phyloP scores from a whole-genome alignment of 2,797 vertebrate species.

The Staurois parvus region DNA sequence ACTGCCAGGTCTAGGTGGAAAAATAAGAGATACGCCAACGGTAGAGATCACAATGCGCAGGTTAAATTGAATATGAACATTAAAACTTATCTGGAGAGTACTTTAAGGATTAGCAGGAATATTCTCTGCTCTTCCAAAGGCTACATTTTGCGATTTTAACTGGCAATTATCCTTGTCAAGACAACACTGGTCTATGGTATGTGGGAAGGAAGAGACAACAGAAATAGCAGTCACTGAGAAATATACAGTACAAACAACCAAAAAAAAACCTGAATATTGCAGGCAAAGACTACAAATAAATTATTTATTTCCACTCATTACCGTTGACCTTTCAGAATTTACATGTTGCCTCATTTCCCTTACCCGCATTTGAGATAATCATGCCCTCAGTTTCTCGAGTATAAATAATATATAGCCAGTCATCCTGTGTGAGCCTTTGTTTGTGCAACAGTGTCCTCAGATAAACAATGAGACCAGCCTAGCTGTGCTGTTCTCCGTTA shows the following conservation, averaged over 20 bases:
- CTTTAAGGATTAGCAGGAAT: neutral
- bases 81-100: neutral
- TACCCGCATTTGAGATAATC: conserved; percentile 61
- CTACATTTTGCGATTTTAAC: conserved; percentile 1
- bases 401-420: conserved; percentile 62
- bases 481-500: conserved; percentile 24
- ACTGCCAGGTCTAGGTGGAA: neutral
- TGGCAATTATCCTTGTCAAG: conserved; percentile 41
- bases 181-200: conserved; percentile 12
- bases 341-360: conserved; percentile 63
- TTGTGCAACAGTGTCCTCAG: conserved; percentile 59
- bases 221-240: conserved; percentile 27
- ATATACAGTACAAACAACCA: conserved; percentile 40
- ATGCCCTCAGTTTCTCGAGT: conserved; percentile 61
- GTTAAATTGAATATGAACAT: conserved; percentile 3
- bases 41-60: neutral
- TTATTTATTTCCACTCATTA: conserved; percentile 63
- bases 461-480: conserved; percentile 58
- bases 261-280: conserved; percentile 40
- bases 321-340: conserved; percentile 62
- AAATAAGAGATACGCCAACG: neutral
- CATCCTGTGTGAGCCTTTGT: conserved; percentile 56
- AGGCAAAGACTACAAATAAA: conserved; percentile 58
- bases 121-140: neutral
- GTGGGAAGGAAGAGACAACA: conserved; percentile 4